Conservation (phyloP, 2,888 invertebrate species). For the Catocala fraxini region DNA sequence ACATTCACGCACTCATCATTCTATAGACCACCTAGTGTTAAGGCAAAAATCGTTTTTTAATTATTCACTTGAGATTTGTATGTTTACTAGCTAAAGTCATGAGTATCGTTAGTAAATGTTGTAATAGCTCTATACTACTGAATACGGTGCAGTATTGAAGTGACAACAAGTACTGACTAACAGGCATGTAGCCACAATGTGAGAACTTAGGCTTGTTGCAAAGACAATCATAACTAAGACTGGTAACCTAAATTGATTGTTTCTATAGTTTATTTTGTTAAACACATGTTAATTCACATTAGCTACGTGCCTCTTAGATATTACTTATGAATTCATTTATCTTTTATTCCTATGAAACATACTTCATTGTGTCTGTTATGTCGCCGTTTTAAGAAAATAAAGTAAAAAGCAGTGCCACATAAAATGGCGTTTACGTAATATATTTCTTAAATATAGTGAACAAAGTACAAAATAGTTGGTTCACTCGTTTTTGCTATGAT, state of each 20-base stretch:
- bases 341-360: slow-evolving; percentile 8
- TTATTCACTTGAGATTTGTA: slow-evolving; percentile 13
- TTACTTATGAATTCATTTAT: slow-evolving; percentile 21
- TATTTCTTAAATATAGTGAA: slow-evolving; percentile 58
- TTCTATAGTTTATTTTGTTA: slow-evolving; percentile 10
- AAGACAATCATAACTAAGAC: slow-evolving; percentile 15
- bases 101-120: slow-evolving; percentile 19
- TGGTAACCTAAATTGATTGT: slow-evolving; percentile 14
- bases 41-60: slow-evolving; percentile 23
- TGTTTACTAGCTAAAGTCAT: slow-evolving; percentile 21
- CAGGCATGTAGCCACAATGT: slow-evolving; percentile 34
- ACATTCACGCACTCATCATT: slow-evolving; percentile 29
- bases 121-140: slow-evolving; percentile 15
- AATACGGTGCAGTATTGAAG: slow-evolving; percentile 36
- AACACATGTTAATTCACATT: not conserved
- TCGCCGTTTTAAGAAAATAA: slow-evolving; percentile 37
- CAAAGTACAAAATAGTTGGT: slow-evolving; percentile 74
- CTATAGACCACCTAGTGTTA: slow-evolving; percentile 33
- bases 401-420: slow-evolving; percentile 42
- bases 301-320: slow-evolving; percentile 47
- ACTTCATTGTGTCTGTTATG: slow-evolving; percentile 21
- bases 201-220: slow-evolving; percentile 6
- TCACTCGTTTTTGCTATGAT: slow-evolving; percentile 57
- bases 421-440: slow-evolving; percentile 45
- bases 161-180: slow-evolving; percentile 32